Base-by-base conservation (phyloP, 2,113 vertebrate species). In the Ariopsis seemanni region DNA sequence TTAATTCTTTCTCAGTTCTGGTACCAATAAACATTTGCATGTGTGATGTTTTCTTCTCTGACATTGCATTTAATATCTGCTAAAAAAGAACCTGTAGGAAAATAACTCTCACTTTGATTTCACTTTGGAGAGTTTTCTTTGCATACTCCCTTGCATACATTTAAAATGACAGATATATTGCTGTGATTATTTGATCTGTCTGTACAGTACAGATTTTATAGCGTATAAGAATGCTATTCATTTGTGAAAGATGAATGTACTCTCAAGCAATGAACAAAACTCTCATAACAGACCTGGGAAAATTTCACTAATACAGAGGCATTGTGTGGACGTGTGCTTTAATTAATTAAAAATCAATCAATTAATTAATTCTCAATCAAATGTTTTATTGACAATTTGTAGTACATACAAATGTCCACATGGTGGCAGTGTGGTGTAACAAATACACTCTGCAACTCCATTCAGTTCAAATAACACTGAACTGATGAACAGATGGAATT, bases 391-490 rank as follows among this genome's bases (percentile, higher is more conserved):
- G 14, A 20, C 5, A n/a, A 58, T 58, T 18, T 72, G 86, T 20
- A 85, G 53, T 62, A 42, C 52, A 55, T 55, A 11, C 0, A 0
- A 0, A 8, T 69, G 0, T 25, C 91, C 94, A 42, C 89, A 1
- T 85, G 91, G 86, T 85, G 50, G 91, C 86, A 89, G 53, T 7
- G 84, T 15, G 15, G 65, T 75, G 34, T 34, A 48, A 88, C 25
- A 20, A 20, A 57, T 57, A 18, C 52, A 78, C 48, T 52, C 5
- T 53, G 42, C 22, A 14, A 52, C 48, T 11, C 52, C 12, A 17
- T 58, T 30, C 10, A 30, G 48, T 77, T 22, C 20, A 77, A 77
- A 48, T 34, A 71, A 74, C 34, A 48, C 71, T 74, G 22, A 53
- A 53, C 12, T 53, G 74, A 53, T 52, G 17, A 10, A 20, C 30